Evolutionary conservation across 2,113 vertebrate species (phyloP).

Genomic region (Speoplatyrhinus poulsoni): DNA sequence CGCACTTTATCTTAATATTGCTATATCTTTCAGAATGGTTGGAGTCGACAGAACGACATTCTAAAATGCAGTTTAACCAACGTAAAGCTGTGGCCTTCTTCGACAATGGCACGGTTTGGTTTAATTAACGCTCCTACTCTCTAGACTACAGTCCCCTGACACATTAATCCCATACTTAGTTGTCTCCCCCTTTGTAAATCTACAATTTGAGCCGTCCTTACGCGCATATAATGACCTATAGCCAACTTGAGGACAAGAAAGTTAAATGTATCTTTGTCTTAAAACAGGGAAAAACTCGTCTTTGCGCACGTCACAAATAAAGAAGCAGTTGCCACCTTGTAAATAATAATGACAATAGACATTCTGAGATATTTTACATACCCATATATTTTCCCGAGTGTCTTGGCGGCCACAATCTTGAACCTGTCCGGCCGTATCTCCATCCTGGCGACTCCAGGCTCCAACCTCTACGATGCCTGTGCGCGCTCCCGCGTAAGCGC

Average conservation of each 20-base stretch:
- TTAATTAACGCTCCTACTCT: too few species aligned
- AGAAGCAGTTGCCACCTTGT: too few species aligned
- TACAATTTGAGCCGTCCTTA: background rate
- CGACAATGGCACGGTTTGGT: too few species aligned
- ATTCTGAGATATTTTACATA: conserved; percentile 47
- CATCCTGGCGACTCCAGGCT: conserved; percentile 73
- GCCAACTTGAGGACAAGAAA: background rate
- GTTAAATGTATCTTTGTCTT: background rate
- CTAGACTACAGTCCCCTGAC: conserved; percentile 1
- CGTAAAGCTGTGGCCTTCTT: too few species aligned
- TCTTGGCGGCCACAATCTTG: conserved; percentile 72
- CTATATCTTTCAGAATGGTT: too few species aligned
- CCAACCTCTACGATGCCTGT: conserved; percentile 50
- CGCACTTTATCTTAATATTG: too few species aligned
- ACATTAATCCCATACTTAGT: conserved; percentile 20
- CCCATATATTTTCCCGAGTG: conserved; percentile 78
- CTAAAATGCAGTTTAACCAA: too few species aligned
- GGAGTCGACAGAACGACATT: too few species aligned
- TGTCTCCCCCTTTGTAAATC: background rate
- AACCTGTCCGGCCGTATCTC: conserved; percentile 78
- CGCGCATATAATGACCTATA: background rate
- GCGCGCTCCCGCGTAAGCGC: conserved; percentile 63
- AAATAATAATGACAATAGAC: background rate
- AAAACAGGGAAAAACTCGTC: too few species aligned
- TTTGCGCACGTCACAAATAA: too few species aligned